Evolutionary conservation across 2,888 invertebrate species (phyloP), one percentile per base, ranked within the genome.

Genomic region (Brassicogethes aeneus): DNA sequence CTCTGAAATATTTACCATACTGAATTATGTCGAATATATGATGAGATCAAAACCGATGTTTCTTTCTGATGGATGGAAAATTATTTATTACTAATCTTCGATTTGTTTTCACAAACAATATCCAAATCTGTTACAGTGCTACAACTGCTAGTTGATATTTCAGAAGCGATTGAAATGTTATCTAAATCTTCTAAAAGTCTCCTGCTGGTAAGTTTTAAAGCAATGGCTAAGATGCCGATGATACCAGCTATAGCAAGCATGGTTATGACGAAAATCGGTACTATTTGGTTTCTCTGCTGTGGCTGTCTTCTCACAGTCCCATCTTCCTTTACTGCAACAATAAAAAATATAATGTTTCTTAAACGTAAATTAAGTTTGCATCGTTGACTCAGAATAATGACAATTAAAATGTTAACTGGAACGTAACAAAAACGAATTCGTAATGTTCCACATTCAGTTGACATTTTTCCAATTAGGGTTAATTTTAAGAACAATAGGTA

Each of bases 211-310:
- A 76, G 66, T 58, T 74, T 76, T 67, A 77, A 70, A 45, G 75
- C 72, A 37, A 76, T 57, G 29, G 76, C 62, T 2, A 74, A 72
- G 31, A 77, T 64, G 7, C 75, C 75, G 15, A 74, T 75, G 43
- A 77, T 71, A 15, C 74, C 75, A 13, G 76, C 72, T n/a, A 76
- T 71, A 39, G 76, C 73, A 41, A 77, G 56, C 57, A 77, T 73
- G 59, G 76, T 73, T 17, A 77, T 73, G 31, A 77, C 57, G 37
- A 60, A 55, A 3, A 59, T 52, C 0, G 60, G 57, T 2, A 60
- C 56, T 14, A 55, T 46, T 45, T 56, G 54, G 44, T 41, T 55
- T 36, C 43, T 53, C 42, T 34, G 41, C 31, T 41, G 36, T 42
- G n/a, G n/a, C n/a, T n/a, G 10, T 16, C 7, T 8, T 45, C 45